A percentile compares a stretch with the other conserved stretches of the same genome.
phyloP scores from a whole-genome alignment of 2,113 vertebrate species.

The Gavia stellata region DNA sequence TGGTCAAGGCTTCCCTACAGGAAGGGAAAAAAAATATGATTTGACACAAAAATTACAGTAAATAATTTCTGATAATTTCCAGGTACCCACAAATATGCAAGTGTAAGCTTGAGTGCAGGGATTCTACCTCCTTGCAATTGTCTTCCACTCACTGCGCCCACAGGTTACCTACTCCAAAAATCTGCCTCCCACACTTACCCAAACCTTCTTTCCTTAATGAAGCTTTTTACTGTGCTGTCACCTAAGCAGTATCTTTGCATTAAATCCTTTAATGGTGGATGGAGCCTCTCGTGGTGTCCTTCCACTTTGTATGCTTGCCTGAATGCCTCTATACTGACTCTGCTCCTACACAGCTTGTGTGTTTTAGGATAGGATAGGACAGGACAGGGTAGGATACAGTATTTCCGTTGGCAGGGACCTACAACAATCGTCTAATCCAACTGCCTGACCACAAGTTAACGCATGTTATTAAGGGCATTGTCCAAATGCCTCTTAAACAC shows the following conservation, averaged over 20 bases:
- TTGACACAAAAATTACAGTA: background rate
- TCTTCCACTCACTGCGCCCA: background rate
- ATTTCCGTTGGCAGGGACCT: background rate
- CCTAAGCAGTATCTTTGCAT: background rate
- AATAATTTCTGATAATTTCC: background rate
- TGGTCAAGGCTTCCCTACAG: conserved; percentile 87
- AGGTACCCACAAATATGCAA: background rate
- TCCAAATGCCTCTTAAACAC: background rate
- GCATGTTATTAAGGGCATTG: background rate
- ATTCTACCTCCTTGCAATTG: background rate
- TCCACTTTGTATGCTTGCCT: background rate
- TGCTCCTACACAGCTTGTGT: background rate
- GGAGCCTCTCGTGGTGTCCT: background rate
- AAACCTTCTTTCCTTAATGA: background rate
- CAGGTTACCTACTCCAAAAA: background rate
- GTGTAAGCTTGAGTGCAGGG: background rate
- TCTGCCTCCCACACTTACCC: background rate
- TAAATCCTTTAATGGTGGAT: background rate
- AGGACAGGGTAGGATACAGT: background rate
- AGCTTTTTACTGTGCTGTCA: background rate
- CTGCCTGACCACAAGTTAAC: background rate
- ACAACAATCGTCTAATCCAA: accelerated
- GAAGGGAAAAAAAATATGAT: background rate
- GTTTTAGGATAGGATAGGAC: background rate
- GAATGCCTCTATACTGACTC: background rate